Evolutionary conservation across 2,113 vertebrate species (phyloP).

Genomic region (Nothoprocta perdicaria): DNA sequence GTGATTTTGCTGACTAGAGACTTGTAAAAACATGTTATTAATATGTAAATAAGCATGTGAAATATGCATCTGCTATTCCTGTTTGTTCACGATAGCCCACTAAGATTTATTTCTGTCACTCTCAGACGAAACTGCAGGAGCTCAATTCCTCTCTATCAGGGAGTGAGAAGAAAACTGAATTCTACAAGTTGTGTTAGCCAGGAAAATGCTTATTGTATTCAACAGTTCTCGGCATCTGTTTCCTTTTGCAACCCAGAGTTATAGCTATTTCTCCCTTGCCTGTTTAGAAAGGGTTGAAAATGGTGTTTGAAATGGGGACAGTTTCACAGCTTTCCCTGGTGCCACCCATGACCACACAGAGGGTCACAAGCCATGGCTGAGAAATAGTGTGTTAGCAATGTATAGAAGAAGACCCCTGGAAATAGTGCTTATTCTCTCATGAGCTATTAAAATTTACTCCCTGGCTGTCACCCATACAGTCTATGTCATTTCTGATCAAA

Average conservation of each 20-base stretch:
- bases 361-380: neutral
- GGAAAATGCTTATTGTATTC: neutral
- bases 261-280: neutral
- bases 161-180: neutral
- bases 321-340: neutral
- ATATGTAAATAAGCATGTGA: neutral
- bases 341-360: neutral
- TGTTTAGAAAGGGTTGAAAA: neutral
- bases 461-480: neutral
- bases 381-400: neutral
- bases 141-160: neutral
- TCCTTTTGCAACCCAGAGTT: neutral
- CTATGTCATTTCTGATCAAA: neutral
- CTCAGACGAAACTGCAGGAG: neutral
- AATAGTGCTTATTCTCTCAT: neutral
- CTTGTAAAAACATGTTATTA: neutral
- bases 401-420: neutral
- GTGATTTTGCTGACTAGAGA: neutral
- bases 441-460: neutral
- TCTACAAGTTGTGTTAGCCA: neutral
- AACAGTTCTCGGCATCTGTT: neutral
- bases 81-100: neutral
- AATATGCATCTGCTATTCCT: neutral
- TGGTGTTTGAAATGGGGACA: neutral
- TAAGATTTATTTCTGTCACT: neutral